Conservation (phyloP, 2,888 invertebrate genomes). For the Thumatha senex region DNA sequence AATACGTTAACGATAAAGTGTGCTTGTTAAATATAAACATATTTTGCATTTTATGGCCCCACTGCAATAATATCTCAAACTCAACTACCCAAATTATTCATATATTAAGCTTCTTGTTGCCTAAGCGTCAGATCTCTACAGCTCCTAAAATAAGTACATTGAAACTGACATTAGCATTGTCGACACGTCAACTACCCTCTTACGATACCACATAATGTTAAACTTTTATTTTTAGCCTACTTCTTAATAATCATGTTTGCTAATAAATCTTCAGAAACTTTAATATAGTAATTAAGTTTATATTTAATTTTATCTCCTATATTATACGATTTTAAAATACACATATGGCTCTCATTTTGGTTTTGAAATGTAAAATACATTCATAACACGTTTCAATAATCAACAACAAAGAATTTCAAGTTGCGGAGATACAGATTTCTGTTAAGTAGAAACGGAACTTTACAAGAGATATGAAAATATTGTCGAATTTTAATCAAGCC, state of each 20-base stretch:
- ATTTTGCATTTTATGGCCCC: conserved; percentile 65
- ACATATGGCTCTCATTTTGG: conserved; percentile 39
- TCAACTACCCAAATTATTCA: conserved; percentile 51
- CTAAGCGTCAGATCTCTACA: conserved; percentile 43
- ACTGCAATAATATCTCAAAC: conserved; percentile 58
- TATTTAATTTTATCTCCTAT: conserved; percentile 27
- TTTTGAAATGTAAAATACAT: conserved; percentile 39
- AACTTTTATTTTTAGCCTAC: conserved; percentile 65
- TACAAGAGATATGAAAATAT: conserved; percentile 62
- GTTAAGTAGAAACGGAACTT: conserved; percentile 3
- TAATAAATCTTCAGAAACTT: conserved; percentile 77
- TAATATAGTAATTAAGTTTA: conserved; percentile 54
- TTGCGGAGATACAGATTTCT: conserved; percentile 16
- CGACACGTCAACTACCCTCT: conserved; percentile 58
- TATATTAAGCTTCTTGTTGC: conserved; percentile 55
- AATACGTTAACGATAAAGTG: conserved; percentile 36
- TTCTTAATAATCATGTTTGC: conserved; percentile 67
- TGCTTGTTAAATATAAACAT: conserved; percentile 37
- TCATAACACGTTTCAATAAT: conserved; percentile 21
- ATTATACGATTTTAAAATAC: conserved; percentile 26
- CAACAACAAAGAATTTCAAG: conserved; percentile 23
- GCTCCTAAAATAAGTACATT: conserved; percentile 66
- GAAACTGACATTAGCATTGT: conserved; percentile 47
- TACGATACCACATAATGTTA: conserved; percentile 56
- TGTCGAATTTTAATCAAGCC: conserved; percentile 72